Percentiles rank a stretch among this genome's conserved stretches.
Conservation (phyloP, 2,797 vertebrate species). For the Agapornis canus region DNA sequence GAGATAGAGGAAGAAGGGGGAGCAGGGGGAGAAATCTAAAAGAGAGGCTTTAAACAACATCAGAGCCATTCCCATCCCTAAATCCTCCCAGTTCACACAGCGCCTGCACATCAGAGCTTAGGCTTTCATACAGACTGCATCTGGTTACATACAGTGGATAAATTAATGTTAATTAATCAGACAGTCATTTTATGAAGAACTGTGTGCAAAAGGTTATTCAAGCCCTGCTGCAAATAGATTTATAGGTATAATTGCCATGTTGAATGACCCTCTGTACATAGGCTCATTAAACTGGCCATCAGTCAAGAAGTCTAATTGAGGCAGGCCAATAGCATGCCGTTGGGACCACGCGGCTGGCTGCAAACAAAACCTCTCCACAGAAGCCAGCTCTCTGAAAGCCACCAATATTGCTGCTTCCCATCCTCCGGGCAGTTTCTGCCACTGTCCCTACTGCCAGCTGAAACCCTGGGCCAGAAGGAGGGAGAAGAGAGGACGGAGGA, state of each 20-base stretch:
- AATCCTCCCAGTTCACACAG: conserved; percentile 48
- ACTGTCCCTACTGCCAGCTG: not conserved
- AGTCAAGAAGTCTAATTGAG: conserved; percentile 79
- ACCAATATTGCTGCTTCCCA: not conserved
- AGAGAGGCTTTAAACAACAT: conserved; percentile 56
- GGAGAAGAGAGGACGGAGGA: not conserved
- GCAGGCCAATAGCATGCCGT: conserved; percentile 17
- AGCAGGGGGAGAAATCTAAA: not conserved
- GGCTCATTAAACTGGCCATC: conserved; percentile 84
- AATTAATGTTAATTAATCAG: conserved; percentile 87
- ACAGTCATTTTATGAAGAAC: conserved; percentile 76
- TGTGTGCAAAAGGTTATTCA: conserved; percentile 71
- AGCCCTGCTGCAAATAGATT: conserved; percentile 77
- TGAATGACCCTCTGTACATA: conserved; percentile 80
- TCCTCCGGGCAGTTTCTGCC: not conserved
- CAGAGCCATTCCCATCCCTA: conserved; percentile 14
- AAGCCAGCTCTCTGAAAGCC: not conserved
- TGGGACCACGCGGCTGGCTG: conserved; percentile 23
- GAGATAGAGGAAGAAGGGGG: conserved; percentile 13
- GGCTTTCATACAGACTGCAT: conserved; percentile 67
- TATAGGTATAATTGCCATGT: conserved; percentile 78
- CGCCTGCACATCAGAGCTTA: conserved; percentile 48
- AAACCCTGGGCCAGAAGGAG: not conserved
- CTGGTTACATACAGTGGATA: conserved; percentile 76
- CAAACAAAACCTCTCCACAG: conserved; percentile 5